Evolutionary conservation across 1,140 invertebrate genomes (phyloP).

Genomic region (Gonioctena quinquepunctata): DNA sequence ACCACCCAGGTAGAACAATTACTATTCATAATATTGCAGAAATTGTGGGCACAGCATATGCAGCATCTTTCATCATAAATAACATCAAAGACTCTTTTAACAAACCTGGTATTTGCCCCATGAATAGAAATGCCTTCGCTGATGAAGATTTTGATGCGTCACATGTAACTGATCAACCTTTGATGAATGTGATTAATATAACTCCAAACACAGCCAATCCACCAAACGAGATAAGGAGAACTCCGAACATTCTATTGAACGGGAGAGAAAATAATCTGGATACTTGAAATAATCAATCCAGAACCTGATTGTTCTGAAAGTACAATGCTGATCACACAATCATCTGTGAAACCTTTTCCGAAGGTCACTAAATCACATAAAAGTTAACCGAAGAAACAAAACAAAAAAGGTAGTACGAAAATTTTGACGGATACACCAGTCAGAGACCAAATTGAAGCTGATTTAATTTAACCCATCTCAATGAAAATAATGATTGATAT

Average conservation of each 20-base stretch:
- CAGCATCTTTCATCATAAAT: background rate
- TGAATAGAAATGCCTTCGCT: background rate
- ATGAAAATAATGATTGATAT: background rate
- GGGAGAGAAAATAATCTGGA: background rate
- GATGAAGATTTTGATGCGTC: background rate
- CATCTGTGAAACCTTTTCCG: background rate
- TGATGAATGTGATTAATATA: background rate
- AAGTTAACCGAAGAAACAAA: background rate
- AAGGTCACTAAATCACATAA: background rate
- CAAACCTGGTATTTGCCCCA: background rate
- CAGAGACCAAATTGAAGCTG: background rate
- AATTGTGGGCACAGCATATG: background rate
- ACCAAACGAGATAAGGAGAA: background rate
- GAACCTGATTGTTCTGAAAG: background rate
- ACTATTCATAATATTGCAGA: background rate
- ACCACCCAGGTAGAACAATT: background rate
- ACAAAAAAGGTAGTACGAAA: background rate
- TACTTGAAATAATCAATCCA: background rate
- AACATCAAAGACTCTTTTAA: background rate
- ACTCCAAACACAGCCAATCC: background rate
- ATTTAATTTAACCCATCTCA: background rate
- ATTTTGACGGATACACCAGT: background rate
- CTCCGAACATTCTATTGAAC: background rate
- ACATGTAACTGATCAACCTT: background rate
- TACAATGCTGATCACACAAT: background rate